phyloP scores from a whole-genome alignment of 2,888 invertebrate genomes.

The Cephus spinipes region DNA sequence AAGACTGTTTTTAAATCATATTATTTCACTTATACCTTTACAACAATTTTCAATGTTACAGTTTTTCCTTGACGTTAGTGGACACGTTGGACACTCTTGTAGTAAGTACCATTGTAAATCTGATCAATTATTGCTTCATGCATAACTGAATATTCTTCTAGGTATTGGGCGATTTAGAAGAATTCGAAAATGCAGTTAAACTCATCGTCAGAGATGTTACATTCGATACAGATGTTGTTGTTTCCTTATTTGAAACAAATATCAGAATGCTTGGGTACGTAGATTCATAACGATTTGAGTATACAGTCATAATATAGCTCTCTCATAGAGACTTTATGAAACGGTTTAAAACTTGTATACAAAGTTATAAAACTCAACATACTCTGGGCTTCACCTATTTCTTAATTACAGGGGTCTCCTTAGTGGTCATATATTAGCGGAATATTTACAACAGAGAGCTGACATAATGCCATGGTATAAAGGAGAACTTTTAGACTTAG shows the following conservation, averaged over 20 bases:
- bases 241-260: slow-evolving; percentile 98
- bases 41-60: slow-evolving; percentile 68
- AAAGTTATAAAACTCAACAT: too few relatives aligned
- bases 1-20: background rate
- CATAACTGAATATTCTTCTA: slow-evolving; percentile 39
- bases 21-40: background rate
- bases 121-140: background rate
- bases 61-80: slow-evolving; percentile 95
- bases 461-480: slow-evolving; percentile 85
- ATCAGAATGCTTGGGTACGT: slow-evolving; percentile 95
- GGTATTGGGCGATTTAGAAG: slow-evolving; percentile 90
- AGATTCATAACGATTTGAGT: background rate
- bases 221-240: slow-evolving; percentile 94
- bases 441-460: slow-evolving; percentile 81
- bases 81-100: slow-evolving; percentile 95
- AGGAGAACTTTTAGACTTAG: slow-evolving; percentile 89
- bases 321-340: background rate
- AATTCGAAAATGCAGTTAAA: slow-evolving; percentile 93
- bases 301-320: background rate
- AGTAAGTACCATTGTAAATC: slow-evolving; percentile 60
- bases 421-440: slow-evolving; percentile 92
- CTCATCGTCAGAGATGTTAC: slow-evolving; percentile 87
- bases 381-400: background rate
- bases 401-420: slow-evolving; percentile 79
- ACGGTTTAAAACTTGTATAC: too few relatives aligned